These are phyloP conservation scores for Ennomos quercinarius DNA, from an alignment of 2,888 invertebrate genomes.

Conservation along the genomic window DNA sequence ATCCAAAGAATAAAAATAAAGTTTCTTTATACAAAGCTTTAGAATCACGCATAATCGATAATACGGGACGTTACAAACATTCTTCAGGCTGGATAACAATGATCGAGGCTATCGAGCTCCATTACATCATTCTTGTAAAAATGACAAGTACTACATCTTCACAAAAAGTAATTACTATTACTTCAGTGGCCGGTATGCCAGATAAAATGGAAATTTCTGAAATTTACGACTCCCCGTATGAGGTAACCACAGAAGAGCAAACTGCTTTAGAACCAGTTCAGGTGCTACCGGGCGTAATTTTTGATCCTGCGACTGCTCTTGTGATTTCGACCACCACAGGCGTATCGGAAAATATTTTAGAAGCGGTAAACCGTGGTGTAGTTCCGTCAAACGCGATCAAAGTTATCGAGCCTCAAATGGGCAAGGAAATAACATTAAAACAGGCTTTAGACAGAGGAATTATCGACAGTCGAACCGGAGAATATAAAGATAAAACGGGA, in stretches of 20 bases:
- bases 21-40: constrained; percentile 89
- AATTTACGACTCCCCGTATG: constrained; percentile 53
- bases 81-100: constrained; percentile 86
- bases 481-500: constrained; percentile 88
- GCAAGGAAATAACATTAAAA: constrained; percentile 87
- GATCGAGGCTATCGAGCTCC: constrained; percentile 89
- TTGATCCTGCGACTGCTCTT: constrained; percentile 91
- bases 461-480: constrained; percentile 89
- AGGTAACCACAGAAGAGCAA: constrained; percentile 60
- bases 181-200: constrained; percentile 89
- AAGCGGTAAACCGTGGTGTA: constrained; percentile 91
- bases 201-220: constrained; percentile 90
- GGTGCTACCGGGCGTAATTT: constrained; percentile 90
- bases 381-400: constrained; percentile 88
- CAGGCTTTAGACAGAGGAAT: constrained; percentile 92
- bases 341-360: constrained; percentile 89
- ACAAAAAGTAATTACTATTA: constrained; percentile 89
- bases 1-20: constrained; percentile 89
- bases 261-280: constrained; percentile 88
- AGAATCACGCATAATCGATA: constrained; percentile 91
- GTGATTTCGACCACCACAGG: constrained; percentile 90
- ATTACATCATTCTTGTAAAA: constrained; percentile 87
- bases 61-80: constrained; percentile 90
- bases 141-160: constrained; percentile 75
- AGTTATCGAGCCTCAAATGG: constrained; percentile 89